phyloP scores from a whole-genome alignment of 2,888 invertebrate genomes.

The Phyllotreta striolata region DNA sequence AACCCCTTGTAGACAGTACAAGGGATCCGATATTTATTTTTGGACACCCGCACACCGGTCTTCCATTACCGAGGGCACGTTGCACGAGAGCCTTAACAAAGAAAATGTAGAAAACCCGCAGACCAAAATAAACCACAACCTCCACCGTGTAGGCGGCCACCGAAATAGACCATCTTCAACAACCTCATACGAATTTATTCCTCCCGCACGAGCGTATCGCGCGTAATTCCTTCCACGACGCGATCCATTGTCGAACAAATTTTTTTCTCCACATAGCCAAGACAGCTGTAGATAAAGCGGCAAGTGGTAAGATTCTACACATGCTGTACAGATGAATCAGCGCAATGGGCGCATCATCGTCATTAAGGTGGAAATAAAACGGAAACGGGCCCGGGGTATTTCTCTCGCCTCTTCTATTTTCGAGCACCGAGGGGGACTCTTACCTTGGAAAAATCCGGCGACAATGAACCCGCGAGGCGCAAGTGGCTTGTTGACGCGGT shows the following conservation, averaged over 20 bases:
- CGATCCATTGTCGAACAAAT: conserved; percentile 25
- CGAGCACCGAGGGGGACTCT: conserved; percentile 16
- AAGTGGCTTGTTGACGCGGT: too few relatives aligned
- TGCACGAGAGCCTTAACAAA: too few relatives aligned
- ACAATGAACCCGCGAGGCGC: not conserved
- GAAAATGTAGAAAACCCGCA: not conserved
- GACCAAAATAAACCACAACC: conserved; percentile 44
- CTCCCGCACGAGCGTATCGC: too few relatives aligned
- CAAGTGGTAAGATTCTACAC: conserved; percentile 48
- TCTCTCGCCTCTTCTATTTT: not conserved
- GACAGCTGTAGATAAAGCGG: conserved; percentile 37
- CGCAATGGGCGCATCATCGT: conserved; percentile 37
- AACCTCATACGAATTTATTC: too few relatives aligned
- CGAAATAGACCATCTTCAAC: conserved; percentile 42
- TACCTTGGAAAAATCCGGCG: not conserved
- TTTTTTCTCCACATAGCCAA: conserved; percentile 33
- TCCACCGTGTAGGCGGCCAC: conserved; percentile 48
- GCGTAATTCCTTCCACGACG: too few relatives aligned
- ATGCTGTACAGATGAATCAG: conserved; percentile 47
- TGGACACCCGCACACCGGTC: too few relatives aligned
- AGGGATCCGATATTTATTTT: too few relatives aligned
- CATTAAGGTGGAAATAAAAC: conserved; percentile 44
- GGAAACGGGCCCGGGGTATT: conserved; percentile 39
- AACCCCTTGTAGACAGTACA: too few relatives aligned
- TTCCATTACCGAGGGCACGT: too few relatives aligned